Evolutionary conservation across 2,797 vertebrate species (phyloP).

Genomic region (Hypotaenidia philippensis): DNA sequence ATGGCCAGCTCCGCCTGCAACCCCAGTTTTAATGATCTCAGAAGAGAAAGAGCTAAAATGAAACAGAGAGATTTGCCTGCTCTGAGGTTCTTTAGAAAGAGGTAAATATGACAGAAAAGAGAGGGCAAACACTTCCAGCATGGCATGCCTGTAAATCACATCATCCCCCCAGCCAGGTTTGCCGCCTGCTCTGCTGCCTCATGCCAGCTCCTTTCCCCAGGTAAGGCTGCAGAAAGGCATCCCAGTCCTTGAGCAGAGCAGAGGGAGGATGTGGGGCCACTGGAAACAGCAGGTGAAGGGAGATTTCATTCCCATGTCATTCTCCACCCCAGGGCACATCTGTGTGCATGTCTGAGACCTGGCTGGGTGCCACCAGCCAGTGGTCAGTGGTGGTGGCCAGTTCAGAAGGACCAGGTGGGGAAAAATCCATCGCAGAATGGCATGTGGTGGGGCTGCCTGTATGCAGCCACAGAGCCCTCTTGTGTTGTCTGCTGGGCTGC

Average conservation of each 20-base stretch:
- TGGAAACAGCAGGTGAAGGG: background rate
- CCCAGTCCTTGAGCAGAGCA: background rate
- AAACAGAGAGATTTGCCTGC: background rate
- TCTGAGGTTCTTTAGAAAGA: no score
- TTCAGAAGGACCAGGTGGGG: background rate
- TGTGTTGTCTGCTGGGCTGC: slow-evolving; percentile 23
- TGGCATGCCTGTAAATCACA: rapidly evolving
- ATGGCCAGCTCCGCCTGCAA: background rate
- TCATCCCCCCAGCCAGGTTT: background rate
- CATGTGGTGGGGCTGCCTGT: background rate
- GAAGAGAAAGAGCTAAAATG: background rate
- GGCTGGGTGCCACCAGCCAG: background rate
- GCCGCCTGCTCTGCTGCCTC: background rate
- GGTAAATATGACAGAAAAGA: no score
- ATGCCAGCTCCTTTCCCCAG: background rate
- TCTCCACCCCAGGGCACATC: no score
- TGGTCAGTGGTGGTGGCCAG: rapidly evolving
- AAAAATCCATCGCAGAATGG: background rate
- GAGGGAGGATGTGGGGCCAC: background rate
- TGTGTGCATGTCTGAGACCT: no score
- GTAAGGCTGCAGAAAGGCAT: rapidly evolving
- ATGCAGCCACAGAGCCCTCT: slow-evolving; percentile 72
- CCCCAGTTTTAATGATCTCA: background rate
- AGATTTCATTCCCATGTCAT: background rate
- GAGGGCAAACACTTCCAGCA: background rate